phyloP scores from a whole-genome alignment of 2,113 vertebrate genomes.

The Nothocercus julius region DNA sequence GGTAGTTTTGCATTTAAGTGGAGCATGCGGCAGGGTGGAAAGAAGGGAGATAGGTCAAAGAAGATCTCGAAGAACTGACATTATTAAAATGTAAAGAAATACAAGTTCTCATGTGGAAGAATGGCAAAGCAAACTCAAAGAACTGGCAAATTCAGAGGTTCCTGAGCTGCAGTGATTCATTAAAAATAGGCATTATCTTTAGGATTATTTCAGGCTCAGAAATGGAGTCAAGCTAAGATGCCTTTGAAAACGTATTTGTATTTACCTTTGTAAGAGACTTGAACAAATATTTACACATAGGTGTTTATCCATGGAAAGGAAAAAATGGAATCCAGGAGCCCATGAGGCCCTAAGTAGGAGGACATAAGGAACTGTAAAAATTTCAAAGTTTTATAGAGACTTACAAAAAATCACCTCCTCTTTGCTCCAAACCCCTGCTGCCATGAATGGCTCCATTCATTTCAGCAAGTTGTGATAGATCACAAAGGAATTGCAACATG shows the following conservation, averaged over 20 bases:
- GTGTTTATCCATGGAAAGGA: background rate
- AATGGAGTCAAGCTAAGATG: background rate
- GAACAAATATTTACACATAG: background rate
- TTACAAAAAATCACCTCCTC: background rate
- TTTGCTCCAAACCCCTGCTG: background rate
- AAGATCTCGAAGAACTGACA: background rate
- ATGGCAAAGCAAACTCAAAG: background rate
- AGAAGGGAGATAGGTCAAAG: background rate
- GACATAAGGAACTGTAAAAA: background rate
- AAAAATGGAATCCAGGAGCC: background rate
- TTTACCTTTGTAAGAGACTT: background rate
- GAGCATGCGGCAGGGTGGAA: background rate
- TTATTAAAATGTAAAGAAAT: background rate
- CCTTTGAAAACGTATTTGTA: background rate
- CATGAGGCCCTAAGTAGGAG: background rate
- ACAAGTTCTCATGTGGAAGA: background rate
- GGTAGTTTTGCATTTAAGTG: background rate
- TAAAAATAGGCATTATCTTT: accelerated
- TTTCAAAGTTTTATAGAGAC: background rate
- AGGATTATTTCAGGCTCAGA: background rate
- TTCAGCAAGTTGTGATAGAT: slow-evolving; percentile 30
- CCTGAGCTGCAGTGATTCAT: background rate
- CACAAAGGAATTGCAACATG: slow-evolving; percentile 17
- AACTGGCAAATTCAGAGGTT: background rate
- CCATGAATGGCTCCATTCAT: slow-evolving; percentile 35